Evolutionary conservation across 2,113 vertebrate genomes (phyloP).

Genomic region (Pica pica): DNA sequence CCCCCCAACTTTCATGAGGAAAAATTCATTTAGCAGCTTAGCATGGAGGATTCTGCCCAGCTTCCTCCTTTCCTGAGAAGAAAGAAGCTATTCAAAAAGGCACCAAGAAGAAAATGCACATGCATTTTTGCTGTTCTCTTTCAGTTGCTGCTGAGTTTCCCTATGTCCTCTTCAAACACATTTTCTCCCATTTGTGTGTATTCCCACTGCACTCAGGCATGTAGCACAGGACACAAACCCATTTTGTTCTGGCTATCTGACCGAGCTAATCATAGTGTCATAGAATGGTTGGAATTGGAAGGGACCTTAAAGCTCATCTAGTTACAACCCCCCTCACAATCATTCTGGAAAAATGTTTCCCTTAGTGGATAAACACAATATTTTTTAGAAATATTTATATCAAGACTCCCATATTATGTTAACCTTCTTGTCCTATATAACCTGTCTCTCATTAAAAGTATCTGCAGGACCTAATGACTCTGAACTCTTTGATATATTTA

Average conservation of each 20-base stretch:
- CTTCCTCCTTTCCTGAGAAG: neutral
- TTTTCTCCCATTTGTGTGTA: neutral
- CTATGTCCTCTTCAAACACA: neutral
- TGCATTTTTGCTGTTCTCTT: neutral
- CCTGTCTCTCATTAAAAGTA: neutral
- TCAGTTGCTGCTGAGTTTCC: neutral
- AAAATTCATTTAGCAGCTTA: conserved; percentile 31
- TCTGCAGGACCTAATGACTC: neutral
- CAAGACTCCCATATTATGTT: neutral
- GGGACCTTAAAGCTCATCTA: neutral
- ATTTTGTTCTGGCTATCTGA: neutral
- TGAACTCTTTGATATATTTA: neutral
- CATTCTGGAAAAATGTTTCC: neutral
- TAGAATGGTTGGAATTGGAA: neutral
- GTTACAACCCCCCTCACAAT: neutral
- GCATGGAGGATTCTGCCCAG: neutral
- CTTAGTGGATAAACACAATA: neutral
- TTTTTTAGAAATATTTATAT: neutral
- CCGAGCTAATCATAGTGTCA: neutral
- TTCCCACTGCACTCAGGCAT: neutral
- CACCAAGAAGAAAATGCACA: neutral
- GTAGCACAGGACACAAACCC: neutral
- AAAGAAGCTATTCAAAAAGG: neutral
- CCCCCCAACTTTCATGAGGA: neutral
- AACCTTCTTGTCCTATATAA: neutral